phyloP scores from a whole-genome alignment of 2,113 vertebrate genomes.

The Cynoglossus semilaevis region DNA sequence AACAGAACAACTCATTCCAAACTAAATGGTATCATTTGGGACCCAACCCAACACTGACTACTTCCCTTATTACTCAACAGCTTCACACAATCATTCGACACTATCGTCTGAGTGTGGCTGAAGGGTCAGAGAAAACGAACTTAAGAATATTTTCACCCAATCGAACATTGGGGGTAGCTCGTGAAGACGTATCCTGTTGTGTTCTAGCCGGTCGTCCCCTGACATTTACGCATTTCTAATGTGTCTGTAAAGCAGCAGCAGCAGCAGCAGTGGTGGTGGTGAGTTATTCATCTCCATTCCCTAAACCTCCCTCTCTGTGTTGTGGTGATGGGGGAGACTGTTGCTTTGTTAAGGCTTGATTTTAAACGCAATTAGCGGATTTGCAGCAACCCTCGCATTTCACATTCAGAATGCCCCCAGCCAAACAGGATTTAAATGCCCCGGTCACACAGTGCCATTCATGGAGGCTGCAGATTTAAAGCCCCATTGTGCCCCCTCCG shows the following conservation, averaged over 20 bases:
- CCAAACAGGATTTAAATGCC: constrained; percentile 55
- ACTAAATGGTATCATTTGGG: constrained; percentile 51
- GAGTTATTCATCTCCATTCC: constrained; percentile 1
- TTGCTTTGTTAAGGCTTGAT: constrained; percentile 24
- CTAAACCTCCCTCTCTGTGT: constrained; percentile 12
- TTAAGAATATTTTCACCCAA: neutral
- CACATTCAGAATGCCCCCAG: constrained; percentile 43
- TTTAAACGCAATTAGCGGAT: constrained; percentile 33
- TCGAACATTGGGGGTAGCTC: neutral
- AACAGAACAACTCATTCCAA: constrained; percentile 46
- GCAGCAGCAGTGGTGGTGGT: neutral
- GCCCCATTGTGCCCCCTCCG: constrained; percentile 54
- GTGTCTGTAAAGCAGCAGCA: neutral
- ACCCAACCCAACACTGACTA: constrained; percentile 41
- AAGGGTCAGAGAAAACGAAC: neutral
- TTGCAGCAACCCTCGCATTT: constrained; percentile 20
- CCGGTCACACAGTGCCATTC: constrained; percentile 53
- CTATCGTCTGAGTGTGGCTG: too few species aligned
- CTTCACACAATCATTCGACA: constrained; percentile 25
- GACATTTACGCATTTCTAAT: too few species aligned
- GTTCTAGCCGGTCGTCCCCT: too few species aligned
- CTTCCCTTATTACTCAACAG: constrained; percentile 59
- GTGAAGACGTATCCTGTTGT: neutral
- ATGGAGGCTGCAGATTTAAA: constrained; percentile 57
- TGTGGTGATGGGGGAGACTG: constrained; percentile 1